Base-by-base conservation (phyloP, 2,797 vertebrate genomes). In the Mycteria americana region DNA sequence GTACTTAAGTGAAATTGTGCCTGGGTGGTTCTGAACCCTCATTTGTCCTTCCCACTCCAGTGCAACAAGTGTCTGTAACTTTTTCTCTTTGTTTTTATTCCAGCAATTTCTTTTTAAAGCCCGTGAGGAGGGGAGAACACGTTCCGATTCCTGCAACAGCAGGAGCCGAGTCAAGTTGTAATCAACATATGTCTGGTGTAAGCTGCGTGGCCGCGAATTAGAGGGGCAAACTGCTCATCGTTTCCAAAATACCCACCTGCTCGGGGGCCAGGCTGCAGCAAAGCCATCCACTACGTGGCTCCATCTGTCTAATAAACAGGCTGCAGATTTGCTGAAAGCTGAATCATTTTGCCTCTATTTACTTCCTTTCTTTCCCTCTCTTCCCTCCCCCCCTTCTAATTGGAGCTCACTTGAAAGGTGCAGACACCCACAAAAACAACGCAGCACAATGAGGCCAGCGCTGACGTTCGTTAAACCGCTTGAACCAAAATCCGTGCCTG, bases 191-290 rank as follows among this genome's bases (percentile, higher is more conserved):
- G 97, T 87, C 69, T 22, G 6, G 64, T 88, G 80, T 45, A 88
- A 97, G 96, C 94, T 18, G 76, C 13, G 7, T 2, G 53, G 92
- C 76, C 41, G 0, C 4, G 77, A 92, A 94, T 95, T 91, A 97
- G 91, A 35, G 64, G 95, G 86, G 79, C 93, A 95, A 97, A 86
- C 92, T 11, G 62, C 92, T 87, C 90, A 64, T 96, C 62, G 8
- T 57, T 96, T 92, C 96, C 97, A 95, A 92, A 93, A 94, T 85
- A 70, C 93, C 97, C 97, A 97, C 97, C 97, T 98, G 97, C 94
- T 98, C 74, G 1, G 85, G 95, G 93, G 82, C 85, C 94, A 81
- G 92, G 87, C 91, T 86, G 92, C 89, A 85, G 96, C 91, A 84
- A 46, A 95, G 92, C 95, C 87, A 91, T 92, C 89, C 80, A 35